Conservation (phyloP, 64 coral and sea anemone genomes). For the Hydrozoanthus tunicans region DNA sequence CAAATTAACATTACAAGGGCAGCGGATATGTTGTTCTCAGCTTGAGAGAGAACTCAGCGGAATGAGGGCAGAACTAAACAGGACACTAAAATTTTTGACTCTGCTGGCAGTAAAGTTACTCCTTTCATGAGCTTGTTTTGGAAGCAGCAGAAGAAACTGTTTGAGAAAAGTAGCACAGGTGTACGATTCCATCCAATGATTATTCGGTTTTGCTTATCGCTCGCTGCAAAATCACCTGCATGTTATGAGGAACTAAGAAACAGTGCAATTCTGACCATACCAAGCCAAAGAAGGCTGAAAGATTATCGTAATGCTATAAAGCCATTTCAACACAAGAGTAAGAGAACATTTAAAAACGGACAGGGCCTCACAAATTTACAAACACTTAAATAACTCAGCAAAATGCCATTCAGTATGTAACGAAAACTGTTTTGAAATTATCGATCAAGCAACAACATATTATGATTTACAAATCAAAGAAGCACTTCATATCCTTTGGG, state of each 20-base stretch:
- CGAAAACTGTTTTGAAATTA: too few species aligned
- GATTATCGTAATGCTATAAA: slow-evolving; percentile 21
- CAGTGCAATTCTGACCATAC: slow-evolving; percentile 16
- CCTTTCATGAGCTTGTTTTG: slow-evolving; percentile 16
- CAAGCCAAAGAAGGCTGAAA: slow-evolving; percentile 10
- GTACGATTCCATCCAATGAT: slow-evolving; percentile 36
- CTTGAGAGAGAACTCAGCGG: background rate
- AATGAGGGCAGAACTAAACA: slow-evolving; percentile 13
- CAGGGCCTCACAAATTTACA: too few species aligned
- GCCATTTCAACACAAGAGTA: background rate
- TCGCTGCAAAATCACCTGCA: slow-evolving; percentile 14
- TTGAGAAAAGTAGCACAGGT: background rate
- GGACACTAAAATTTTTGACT: slow-evolving; percentile 10
- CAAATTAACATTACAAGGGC: background rate
- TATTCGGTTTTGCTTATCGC: slow-evolving; percentile 11
- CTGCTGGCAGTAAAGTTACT: slow-evolving; percentile 1
- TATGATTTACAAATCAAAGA: too few species aligned
- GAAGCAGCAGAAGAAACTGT: slow-evolving; percentile 28
- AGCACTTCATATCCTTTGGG: too few species aligned
- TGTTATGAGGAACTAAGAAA: slow-evolving; percentile 21
- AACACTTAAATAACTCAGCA: too few species aligned
- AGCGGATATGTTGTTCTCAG: background rate
- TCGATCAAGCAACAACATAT: too few species aligned
- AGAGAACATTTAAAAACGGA: too few species aligned
- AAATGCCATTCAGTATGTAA: too few species aligned